Conservation (phyloP, 2,797 vertebrate genomes). For the Atherinosoma microstoma region DNA sequence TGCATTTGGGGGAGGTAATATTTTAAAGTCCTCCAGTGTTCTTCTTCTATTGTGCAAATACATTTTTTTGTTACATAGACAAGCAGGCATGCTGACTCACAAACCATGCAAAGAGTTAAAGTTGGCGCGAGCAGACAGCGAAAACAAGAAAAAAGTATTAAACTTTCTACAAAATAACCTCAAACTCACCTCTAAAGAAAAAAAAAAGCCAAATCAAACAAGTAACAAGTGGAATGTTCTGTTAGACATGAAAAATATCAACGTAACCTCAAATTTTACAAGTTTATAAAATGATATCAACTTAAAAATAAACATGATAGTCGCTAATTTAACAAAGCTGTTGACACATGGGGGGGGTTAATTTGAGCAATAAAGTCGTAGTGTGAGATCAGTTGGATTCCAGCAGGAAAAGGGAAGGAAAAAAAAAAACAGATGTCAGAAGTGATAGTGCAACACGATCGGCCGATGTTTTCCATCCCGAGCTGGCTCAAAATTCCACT, state of each 20-base stretch:
- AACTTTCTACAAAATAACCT: slow-evolving; percentile 58
- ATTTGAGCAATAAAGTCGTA: slow-evolving; percentile 10
- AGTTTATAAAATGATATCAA: slow-evolving; percentile 56
- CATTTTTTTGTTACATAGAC: slow-evolving; percentile 79
- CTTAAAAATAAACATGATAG: slow-evolving; percentile 46
- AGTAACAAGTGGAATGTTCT: slow-evolving; percentile 76
- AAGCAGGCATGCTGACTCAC: slow-evolving; percentile 85
- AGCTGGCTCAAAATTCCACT: slow-evolving; percentile 2
- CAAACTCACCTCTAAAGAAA: slow-evolving; percentile 17
- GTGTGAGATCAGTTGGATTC: slow-evolving; percentile 13
- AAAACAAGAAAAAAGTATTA: slow-evolving; percentile 43
- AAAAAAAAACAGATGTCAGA: slow-evolving; percentile 37
- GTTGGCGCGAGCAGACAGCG: slow-evolving; percentile 75
- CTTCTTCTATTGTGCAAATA: slow-evolving; percentile 83
- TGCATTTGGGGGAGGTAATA: slow-evolving; percentile 53
- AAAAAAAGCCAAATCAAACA: slow-evolving; percentile 54
- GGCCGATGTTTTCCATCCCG: slow-evolving; percentile 29
- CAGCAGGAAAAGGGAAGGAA: slow-evolving; percentile 29
- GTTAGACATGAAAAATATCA: slow-evolving; percentile 50
- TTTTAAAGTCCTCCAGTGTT: slow-evolving; percentile 78
- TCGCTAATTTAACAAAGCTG: slow-evolving; percentile 34
- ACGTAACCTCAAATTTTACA: slow-evolving; percentile 55
- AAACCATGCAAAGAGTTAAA: slow-evolving; percentile 85
- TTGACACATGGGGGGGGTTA: slow-evolving; percentile 9
- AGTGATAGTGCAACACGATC: slow-evolving; percentile 52